These are phyloP conservation scores for Camponotus fellah DNA, from an alignment of 2,888 invertebrate genomes.

Conservation along the genomic window DNA sequence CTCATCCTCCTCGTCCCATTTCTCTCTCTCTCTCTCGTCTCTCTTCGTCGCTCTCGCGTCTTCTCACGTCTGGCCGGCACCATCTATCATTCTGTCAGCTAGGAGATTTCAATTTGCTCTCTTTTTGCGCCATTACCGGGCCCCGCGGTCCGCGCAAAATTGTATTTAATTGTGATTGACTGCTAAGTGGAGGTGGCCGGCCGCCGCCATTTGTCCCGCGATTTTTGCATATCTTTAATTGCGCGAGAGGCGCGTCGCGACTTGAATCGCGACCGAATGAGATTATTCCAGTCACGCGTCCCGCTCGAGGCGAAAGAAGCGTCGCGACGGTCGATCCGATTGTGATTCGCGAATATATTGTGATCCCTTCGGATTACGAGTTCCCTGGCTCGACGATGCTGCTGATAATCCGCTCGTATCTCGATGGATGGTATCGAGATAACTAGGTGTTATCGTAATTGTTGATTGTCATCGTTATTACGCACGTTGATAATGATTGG, in stretches of 20 bases:
- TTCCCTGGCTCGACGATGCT: background rate
- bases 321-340: constrained; percentile 30
- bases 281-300: constrained; percentile 54
- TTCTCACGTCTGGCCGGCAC: constrained; percentile 72
- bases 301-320: constrained; percentile 4
- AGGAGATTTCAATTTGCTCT: constrained; percentile 85
- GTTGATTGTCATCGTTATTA: background rate
- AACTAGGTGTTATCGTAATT: constrained; percentile 8
- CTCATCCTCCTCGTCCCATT: constrained; percentile 30
- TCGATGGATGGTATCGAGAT: background rate
- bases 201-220: constrained; percentile 78
- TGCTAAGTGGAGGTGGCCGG: constrained; percentile 81
- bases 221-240: constrained; percentile 80
- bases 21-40: background rate
- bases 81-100: constrained; percentile 85
- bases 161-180: constrained; percentile 86
- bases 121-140: constrained; percentile 83
- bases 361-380: constrained; percentile 6
- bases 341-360: background rate
- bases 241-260: constrained; percentile 65
- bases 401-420: background rate
- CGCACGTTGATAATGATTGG: background rate
- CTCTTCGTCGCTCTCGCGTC: constrained; percentile 57
- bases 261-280: constrained; percentile 61
- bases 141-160: constrained; percentile 81